Evolutionary conservation across 2,888 invertebrate genomes (phyloP).

Genomic region (Lasius platythorax): DNA sequence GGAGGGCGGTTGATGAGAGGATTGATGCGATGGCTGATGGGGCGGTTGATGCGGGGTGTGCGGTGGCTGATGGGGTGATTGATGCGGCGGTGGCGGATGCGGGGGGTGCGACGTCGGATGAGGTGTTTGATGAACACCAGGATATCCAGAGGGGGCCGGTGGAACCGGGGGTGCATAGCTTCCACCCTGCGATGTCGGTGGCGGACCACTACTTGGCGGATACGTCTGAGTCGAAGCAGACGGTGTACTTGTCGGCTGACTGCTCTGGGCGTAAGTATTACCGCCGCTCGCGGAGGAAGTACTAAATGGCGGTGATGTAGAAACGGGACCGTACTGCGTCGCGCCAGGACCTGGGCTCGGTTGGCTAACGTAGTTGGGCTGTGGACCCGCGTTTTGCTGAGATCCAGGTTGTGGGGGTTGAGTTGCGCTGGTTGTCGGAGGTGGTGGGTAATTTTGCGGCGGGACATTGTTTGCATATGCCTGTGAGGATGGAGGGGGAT

Average conservation of each 20-base stretch:
- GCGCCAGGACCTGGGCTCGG: slow-evolving; percentile 86
- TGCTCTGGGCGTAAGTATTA: slow-evolving; percentile 84
- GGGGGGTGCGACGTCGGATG: slow-evolving; percentile 85
- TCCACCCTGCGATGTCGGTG: slow-evolving; percentile 83
- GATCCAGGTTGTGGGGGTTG: slow-evolving; percentile 85
- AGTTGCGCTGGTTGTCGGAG: slow-evolving; percentile 84
- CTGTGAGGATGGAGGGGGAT: slow-evolving; percentile 87
- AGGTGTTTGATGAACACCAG: slow-evolving; percentile 86
- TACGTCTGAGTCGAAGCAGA: slow-evolving; percentile 88
- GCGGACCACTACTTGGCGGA: slow-evolving; percentile 87
- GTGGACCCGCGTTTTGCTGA: slow-evolving; percentile 87
- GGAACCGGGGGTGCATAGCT: slow-evolving; percentile 86
- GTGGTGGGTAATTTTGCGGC: slow-evolving; percentile 86
- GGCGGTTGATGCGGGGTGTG: slow-evolving; percentile 82
- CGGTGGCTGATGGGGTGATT: slow-evolving; percentile 80
- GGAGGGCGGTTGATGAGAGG: slow-evolving; percentile 82
- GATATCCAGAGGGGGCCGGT: slow-evolving; percentile 89
- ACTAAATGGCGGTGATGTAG: slow-evolving; percentile 85
- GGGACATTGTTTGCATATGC: slow-evolving; percentile 86
- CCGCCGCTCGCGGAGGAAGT: slow-evolving; percentile 80
- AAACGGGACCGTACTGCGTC: slow-evolving; percentile 83
- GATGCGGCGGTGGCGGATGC: slow-evolving; percentile 84
- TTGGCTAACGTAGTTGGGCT: slow-evolving; percentile 87
- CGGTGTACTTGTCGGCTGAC: slow-evolving; percentile 85
- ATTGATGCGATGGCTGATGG: slow-evolving; percentile 82